Conservation (phyloP, 1,140 invertebrate species). For the Bombus sylvicola region DNA sequence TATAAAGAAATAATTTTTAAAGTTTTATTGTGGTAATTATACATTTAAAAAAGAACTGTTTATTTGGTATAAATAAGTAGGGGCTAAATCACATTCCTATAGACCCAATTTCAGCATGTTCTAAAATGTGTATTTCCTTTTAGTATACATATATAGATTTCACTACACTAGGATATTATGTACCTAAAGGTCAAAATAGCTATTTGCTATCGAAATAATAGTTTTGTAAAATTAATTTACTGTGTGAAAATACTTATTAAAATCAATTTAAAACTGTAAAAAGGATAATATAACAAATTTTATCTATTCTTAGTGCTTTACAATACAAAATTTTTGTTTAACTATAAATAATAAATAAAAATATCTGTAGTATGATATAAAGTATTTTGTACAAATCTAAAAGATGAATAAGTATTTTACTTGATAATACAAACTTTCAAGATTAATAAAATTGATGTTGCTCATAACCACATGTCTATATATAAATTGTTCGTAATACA, state of each 20-base stretch:
- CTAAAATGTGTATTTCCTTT: slow-evolving; percentile 35
- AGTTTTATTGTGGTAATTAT: slow-evolving; percentile 41
- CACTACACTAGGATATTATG: slow-evolving; percentile 5
- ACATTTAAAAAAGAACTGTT: slow-evolving; percentile 18
- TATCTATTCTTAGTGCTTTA: slow-evolving; percentile 32
- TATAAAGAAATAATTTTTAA: slow-evolving; percentile 35
- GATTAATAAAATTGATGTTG: slow-evolving; percentile 40
- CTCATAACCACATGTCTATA: slow-evolving; percentile 9
- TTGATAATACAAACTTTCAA: slow-evolving; percentile 48
- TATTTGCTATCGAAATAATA: slow-evolving; percentile 16
- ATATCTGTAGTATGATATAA: slow-evolving; percentile 42
- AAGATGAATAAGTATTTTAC: slow-evolving; percentile 48
- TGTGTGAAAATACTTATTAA: slow-evolving; percentile 28
- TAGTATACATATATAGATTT: slow-evolving; percentile 14
- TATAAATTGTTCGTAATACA: slow-evolving; percentile 11
- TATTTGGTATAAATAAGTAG: slow-evolving; percentile 39
- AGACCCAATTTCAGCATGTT: slow-evolving; percentile 41
- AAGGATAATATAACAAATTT: slow-evolving; percentile 19
- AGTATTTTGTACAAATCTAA: slow-evolving; percentile 57
- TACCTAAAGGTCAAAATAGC: slow-evolving; percentile 4
- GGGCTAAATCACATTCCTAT: slow-evolving; percentile 47
- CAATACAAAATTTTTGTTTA: slow-evolving; percentile 26
- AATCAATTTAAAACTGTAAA: slow-evolving; percentile 35
- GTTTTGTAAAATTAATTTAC: slow-evolving; percentile 38
- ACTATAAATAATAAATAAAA: slow-evolving; percentile 45